These are phyloP conservation scores for Suricata suricatta DNA, from an alignment of 2,113 vertebrate species.

Conservation along the genomic window DNA sequence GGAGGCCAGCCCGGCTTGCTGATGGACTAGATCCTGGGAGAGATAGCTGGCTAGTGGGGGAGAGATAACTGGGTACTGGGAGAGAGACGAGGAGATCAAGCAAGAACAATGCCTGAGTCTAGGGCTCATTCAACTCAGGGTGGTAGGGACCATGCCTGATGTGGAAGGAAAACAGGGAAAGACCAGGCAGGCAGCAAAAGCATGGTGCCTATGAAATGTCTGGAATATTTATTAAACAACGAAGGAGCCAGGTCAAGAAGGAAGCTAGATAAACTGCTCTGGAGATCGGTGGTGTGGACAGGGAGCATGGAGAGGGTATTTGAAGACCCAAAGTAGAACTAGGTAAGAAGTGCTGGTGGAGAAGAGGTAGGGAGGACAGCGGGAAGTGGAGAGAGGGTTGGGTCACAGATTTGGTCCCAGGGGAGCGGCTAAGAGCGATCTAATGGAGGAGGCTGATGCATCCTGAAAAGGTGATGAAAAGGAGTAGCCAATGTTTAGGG, in stretches of 20 bases:
- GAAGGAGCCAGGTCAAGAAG: background rate
- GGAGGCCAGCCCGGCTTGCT: background rate
- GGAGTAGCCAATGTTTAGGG: background rate
- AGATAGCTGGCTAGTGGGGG: background rate
- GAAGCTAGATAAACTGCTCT: background rate
- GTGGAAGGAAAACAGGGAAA: background rate
- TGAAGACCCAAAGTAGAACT: background rate
- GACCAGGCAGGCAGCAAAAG: background rate
- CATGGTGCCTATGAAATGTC: background rate
- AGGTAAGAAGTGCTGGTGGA: background rate
- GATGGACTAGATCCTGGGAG: background rate
- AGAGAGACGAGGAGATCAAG: background rate
- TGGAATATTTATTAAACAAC: background rate
- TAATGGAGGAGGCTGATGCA: background rate
- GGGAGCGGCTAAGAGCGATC: background rate
- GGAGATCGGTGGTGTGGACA: background rate
- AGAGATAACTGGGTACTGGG: too few relatives aligned
- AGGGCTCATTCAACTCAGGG: background rate
- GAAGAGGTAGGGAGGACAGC: background rate
- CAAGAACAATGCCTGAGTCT: background rate
- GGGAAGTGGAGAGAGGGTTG: background rate
- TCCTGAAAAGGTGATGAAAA: background rate
- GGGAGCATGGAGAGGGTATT: background rate
- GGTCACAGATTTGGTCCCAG: too few relatives aligned
- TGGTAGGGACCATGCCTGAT: background rate